phyloP scores from a whole-genome alignment of 2,113 vertebrate genomes.

The Eidolon helvum region DNA sequence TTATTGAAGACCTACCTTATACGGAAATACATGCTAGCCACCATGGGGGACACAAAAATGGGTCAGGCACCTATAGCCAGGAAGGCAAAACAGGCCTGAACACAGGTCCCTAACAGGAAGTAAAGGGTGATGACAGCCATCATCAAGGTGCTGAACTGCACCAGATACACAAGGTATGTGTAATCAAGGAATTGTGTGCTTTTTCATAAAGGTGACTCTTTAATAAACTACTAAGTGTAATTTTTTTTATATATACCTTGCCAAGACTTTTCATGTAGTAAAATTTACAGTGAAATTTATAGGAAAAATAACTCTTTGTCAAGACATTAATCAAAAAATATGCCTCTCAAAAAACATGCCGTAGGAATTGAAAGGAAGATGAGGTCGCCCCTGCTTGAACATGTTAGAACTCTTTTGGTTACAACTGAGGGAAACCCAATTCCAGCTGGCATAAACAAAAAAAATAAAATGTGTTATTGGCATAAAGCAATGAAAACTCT shows the following conservation, averaged over 20 bases:
- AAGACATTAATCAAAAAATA: background rate
- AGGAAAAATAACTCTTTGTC: no score
- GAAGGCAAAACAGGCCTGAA: background rate
- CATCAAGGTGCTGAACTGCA: background rate
- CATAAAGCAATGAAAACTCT: background rate
- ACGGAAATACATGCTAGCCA: background rate
- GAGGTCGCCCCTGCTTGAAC: background rate
- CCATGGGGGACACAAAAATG: background rate
- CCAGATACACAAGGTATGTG: background rate
- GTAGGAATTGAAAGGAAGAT: background rate
- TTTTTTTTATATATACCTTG: background rate
- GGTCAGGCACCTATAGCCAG: background rate
- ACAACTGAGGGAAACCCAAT: background rate
- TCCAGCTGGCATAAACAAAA: background rate
- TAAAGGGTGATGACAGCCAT: fast-evolving
- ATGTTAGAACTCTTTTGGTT: background rate
- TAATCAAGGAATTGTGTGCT: background rate
- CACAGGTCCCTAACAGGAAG: background rate
- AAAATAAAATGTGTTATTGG: background rate
- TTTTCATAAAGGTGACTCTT: background rate
- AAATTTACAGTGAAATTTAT: background rate
- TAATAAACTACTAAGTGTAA: background rate
- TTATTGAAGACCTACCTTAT: background rate
- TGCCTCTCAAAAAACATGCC: background rate
- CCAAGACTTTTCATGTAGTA: background rate